A percentile compares a stretch with the other conserved stretches of the same genome.
Evolutionary conservation across 2,797 vertebrate species (phyloP).

Genomic region (Nannoperca australis): DNA sequence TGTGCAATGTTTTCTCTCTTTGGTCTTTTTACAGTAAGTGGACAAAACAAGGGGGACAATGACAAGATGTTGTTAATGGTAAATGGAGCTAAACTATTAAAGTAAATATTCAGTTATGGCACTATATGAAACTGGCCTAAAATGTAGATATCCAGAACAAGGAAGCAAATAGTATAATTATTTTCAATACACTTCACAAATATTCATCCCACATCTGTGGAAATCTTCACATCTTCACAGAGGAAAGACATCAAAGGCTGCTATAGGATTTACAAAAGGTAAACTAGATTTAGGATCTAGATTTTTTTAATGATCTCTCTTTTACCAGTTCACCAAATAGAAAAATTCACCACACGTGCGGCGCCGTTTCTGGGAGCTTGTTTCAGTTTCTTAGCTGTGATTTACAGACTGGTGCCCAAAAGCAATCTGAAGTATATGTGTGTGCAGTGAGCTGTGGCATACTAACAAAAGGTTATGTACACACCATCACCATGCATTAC

Average conservation of each 20-base stretch:
- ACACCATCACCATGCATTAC: slow-evolving; percentile 5
- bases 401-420: slow-evolving; percentile 8
- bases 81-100: not conserved
- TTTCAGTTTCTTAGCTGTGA: not conserved
- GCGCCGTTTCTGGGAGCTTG: not conserved
- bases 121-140: not conserved
- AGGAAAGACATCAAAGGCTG: slow-evolving; percentile 18
- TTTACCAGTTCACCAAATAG: not conserved
- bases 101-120: slow-evolving; percentile 1
- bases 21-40: slow-evolving; percentile 18
- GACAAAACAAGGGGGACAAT: not conserved
- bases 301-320: not conserved
- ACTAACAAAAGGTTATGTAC: not conserved
- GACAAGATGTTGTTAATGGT: not conserved
- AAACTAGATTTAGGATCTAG: not conserved
- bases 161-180: not conserved
- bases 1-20: slow-evolving; percentile 6
- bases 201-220: slow-evolving; percentile 6
- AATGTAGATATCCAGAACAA: not conserved
- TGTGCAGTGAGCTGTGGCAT: slow-evolving; percentile 19
- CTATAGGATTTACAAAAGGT: not conserved
- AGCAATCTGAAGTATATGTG: not conserved
- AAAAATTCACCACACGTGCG: not conserved
- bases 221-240: not conserved
- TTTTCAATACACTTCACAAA: not conserved